Conservation (phyloP, 2,797 vertebrate genomes). For the Oophaga sylvatica region DNA sequence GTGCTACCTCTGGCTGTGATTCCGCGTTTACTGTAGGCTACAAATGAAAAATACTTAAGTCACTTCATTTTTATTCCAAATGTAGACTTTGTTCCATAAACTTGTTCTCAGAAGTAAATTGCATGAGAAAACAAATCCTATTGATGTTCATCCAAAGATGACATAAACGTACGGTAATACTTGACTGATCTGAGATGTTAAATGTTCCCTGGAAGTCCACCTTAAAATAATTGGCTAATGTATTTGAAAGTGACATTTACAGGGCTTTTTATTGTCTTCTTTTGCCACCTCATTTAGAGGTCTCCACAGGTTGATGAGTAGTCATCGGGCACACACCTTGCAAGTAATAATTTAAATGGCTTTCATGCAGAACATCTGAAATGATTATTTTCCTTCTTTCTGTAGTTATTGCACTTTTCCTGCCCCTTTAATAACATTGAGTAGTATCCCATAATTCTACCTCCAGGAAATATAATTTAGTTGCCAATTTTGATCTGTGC, state of each 20-base stretch:
- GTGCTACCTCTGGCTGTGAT: neutral
- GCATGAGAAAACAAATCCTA: neutral
- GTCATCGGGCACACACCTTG: neutral
- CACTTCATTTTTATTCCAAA: neutral
- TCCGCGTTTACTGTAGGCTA: neutral
- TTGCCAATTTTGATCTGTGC: too few species aligned
- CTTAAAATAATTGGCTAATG: neutral
- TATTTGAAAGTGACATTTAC: neutral
- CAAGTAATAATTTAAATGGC: neutral
- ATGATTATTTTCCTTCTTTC: neutral
- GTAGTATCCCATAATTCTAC: too few species aligned
- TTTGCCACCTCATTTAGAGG: neutral
- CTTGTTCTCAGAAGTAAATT: neutral
- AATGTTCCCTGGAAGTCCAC: neutral
- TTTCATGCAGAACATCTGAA: neutral
- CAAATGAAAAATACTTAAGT: neutral
- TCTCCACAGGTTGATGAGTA: neutral
- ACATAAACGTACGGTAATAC: slow-evolving; percentile 8
- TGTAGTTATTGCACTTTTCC: neutral
- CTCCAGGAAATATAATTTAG: too few species aligned
- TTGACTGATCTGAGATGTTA: neutral
- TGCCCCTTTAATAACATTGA: too few species aligned
- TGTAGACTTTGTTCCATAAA: neutral
- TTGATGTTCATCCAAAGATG: slow-evolving; percentile 17
- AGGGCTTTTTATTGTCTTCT: neutral